Evolutionary conservation across 2,113 vertebrate genomes (phyloP), one percentile per base, ranked within the genome.

Genomic region (Leptosomus discolor): DNA sequence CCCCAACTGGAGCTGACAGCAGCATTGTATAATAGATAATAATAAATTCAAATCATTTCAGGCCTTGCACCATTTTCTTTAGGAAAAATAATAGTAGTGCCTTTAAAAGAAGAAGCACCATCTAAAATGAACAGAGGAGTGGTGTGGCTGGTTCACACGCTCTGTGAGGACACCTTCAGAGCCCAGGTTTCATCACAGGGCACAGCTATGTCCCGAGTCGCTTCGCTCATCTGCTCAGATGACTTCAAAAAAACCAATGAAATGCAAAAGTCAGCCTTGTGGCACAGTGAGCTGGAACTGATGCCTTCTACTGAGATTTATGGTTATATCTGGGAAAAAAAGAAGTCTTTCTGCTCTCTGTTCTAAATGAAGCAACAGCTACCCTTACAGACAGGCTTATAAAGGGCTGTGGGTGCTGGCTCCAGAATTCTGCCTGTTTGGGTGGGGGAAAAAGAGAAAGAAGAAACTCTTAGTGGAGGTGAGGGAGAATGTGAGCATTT

Each of bases 241-340:
- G 50, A 70, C 75, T 95, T 95, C 79, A 95, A 89, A 88, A 71
- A 80, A 90, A 80, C 13, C n/a, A 69, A 30, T 13, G 26, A 74
- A 92, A 78, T 75, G 43, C 48, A 71, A 26, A 90, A 94, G 27
- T 32, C 73, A 71, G 30, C 36, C 56, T 76, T 85, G 80, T 85
- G 77, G 48, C 34, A 82, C 57, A 76, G 39, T 36, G 26, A 48
- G 8, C 53, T 85, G 69, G 43, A 93, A 68, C 3, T 9, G 29
- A 48, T 60, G 61, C 9, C 20, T 85, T 95, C 69, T 75, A 9
- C n/a, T 69, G 43, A 79, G 73, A 90, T 84, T 94, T 94, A 84
- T 24, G 27, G 22, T 61, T 84, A 5, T 36, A 71, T 68, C 22
- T 90, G 51, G 46, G n/a, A 34, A 16, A 68, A 83, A 94, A 85